Conservation (phyloP, 2,888 invertebrate genomes). For the Heterodera filipjevi region DNA sequence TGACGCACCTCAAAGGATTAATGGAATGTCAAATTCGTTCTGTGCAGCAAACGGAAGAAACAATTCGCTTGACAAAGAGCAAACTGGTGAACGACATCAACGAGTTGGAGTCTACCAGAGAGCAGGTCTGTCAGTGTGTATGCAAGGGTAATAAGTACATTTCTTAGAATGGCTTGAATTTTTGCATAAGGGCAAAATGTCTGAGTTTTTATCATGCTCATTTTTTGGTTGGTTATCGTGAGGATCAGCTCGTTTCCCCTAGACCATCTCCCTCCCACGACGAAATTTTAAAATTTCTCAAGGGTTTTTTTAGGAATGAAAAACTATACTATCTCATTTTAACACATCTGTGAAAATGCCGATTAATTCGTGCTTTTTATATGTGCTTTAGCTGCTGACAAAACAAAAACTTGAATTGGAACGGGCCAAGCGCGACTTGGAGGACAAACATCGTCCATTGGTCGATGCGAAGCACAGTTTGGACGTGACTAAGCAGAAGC, state of each 20-base stretch:
- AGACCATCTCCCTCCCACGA: too few species aligned
- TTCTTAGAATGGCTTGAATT: not conserved
- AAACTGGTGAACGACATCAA: slow-evolving; percentile 16
- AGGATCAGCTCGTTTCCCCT: too few species aligned
- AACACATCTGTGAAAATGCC: too few species aligned
- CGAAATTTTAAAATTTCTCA: too few species aligned
- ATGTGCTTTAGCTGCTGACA: not conserved
- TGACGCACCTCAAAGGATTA: not conserved
- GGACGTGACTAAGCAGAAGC: slow-evolving; percentile 23
- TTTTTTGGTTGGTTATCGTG: too few species aligned
- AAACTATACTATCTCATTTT: too few species aligned
- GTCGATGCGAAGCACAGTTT: slow-evolving; percentile 7
- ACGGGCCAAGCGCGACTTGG: slow-evolving; percentile 14
- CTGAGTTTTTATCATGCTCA: not conserved
- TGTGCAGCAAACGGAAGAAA: not conserved
- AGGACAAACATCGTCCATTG: slow-evolving; percentile 15
- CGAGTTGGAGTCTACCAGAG: not conserved
- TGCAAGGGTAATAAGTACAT: too few species aligned
- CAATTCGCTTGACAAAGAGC: not conserved
- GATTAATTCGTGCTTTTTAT: not conserved
- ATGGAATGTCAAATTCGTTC: not conserved
- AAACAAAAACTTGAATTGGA: slow-evolving; percentile 15
- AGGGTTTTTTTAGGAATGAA: not conserved
- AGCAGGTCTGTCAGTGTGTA: not conserved
- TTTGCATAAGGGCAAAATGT: not conserved